Base-by-base conservation (phyloP, 2,888 invertebrate species). In the Ectemnius cavifrons region DNA sequence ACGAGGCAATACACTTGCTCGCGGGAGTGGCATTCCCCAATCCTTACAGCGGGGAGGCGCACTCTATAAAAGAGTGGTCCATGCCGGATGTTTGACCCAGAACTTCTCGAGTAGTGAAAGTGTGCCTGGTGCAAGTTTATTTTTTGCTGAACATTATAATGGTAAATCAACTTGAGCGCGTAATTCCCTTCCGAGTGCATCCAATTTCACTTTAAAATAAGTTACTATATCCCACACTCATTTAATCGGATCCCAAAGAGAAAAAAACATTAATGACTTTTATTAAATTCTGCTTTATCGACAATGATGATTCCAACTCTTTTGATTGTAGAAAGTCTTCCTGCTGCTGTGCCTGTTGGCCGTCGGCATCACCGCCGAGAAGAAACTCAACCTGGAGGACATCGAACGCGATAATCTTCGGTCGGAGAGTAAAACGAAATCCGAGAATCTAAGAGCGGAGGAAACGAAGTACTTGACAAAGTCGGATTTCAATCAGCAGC, bases 301-400 rank as follows among this genome's bases (percentile, higher is more conserved):
- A 37, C 37, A 11, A 11, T 37, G 11, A 6, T 37, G 11, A 37
- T 37, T 37, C 8, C 37, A 37, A 8, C 37, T 2, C 13, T 11
- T 2, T 64, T 56, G 47, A 37, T 59, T 85, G 4, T 84, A 90
- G 90, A 89, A 83, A 67, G 47, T 85, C 71, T 72, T 73, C 18
- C 67, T 85, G 63, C 65, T 88, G 27, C 65, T 89, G 68, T 64
- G 77, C 16, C 47, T 89, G 37, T 61, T 89, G 23, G 71, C 86
- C 67, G 79, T 84, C 49, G 78, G 88, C 2, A 77, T 85, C 28
- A 79, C 77, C 74, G 93, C 91, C 62, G 94, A 94, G 70, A 93
- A 94, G 87, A 95, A 94, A 90, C 92, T 95, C 71, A 93, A 94
- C 80, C 91, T 96, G 62, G 95, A 95, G 88, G 96, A 96, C 89